Evolutionary conservation across 2,113 vertebrate species (phyloP).

Genomic region (Irena cyanogastra): DNA sequence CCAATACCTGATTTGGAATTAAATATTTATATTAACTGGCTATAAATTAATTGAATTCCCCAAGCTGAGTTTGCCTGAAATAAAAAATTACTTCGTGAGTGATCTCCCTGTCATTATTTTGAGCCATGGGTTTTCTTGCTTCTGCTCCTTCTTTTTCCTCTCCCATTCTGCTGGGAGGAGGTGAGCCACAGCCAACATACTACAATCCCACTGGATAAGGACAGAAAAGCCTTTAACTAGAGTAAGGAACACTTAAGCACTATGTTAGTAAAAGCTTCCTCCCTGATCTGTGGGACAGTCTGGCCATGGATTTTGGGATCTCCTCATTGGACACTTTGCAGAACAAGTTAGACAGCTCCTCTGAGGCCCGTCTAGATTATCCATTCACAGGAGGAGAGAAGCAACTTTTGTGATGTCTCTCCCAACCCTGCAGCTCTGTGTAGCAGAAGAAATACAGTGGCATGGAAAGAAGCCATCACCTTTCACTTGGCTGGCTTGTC

Average conservation of each 20-base stretch:
- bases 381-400: not conserved
- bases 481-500: not conserved
- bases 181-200: accelerated
- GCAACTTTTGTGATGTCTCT: not conserved
- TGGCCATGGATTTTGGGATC: not conserved
- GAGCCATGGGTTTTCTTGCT: not conserved
- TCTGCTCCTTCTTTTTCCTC: not conserved
- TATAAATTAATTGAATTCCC: not conserved
- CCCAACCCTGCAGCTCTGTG: not conserved
- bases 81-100: not conserved
- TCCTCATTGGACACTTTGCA: not conserved
- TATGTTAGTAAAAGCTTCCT: not conserved
- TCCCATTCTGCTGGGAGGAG: not conserved
- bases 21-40: not conserved
- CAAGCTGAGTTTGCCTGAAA: not conserved
- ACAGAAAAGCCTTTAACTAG: not conserved
- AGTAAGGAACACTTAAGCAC: not conserved
- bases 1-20: not conserved
- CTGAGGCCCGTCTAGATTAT: not conserved
- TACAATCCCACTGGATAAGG: not conserved
- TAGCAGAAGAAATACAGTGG: not conserved
- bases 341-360: not conserved
- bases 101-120: not conserved
- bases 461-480: not conserved
- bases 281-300: not conserved